Conservation (phyloP, 2,797 vertebrate genomes). For the Eurystomus glaucurus region DNA sequence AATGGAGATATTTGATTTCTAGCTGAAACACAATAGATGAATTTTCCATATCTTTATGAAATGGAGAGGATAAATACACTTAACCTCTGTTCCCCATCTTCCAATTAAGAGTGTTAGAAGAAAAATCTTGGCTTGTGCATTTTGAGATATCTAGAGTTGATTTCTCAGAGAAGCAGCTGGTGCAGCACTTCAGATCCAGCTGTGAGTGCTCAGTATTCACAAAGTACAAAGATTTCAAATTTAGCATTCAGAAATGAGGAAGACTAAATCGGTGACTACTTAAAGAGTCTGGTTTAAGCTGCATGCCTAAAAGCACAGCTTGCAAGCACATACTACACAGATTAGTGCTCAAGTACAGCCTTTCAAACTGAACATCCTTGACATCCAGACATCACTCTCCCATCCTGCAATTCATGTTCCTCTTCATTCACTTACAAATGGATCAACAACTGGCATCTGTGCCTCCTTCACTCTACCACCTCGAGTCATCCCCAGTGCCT, state of each 20-base stretch:
- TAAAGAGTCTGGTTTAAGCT: not conserved
- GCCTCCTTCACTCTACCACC: not conserved
- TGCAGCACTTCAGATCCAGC: not conserved
- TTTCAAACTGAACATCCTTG: not conserved
- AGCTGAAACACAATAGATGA: not conserved
- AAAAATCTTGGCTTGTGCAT: not conserved
- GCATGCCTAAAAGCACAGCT: not conserved
- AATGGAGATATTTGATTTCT: slow-evolving; percentile 27
- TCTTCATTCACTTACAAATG: not conserved
- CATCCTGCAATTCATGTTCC: not conserved
- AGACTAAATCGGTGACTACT: not conserved
- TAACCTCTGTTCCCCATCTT: not conserved
- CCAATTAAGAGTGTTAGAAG: not conserved
- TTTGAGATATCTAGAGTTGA: not conserved
- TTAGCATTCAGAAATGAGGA: not conserved
- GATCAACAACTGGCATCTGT: not conserved
- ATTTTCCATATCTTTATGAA: slow-evolving; percentile 23
- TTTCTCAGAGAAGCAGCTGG: not conserved
- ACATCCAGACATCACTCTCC: not conserved
- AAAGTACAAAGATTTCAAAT: not conserved
- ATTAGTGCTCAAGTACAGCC: not conserved
- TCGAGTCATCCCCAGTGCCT: accelerated
- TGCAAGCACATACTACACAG: not conserved
- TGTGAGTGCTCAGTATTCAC: not conserved
- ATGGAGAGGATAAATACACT: slow-evolving; percentile 22